These are phyloP conservation scores for Neoniphon sammara DNA, from an alignment of 2,797 vertebrate species.

Conservation along the genomic window DNA sequence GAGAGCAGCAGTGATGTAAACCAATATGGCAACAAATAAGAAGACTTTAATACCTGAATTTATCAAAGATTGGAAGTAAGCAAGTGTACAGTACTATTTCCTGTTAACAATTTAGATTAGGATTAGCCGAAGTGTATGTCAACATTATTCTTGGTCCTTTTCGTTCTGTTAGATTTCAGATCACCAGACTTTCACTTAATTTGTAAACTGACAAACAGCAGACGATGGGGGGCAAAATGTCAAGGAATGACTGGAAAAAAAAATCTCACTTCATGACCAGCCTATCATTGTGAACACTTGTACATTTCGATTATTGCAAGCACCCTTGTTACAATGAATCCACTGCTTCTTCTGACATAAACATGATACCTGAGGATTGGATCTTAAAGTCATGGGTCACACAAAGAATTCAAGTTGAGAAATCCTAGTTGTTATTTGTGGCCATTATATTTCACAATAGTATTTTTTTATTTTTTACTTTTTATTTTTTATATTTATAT, in stretches of 20 bases:
- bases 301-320: conserved; percentile 36
- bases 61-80: conserved; percentile 9
- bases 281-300: conserved; percentile 46
- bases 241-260: conserved; percentile 12
- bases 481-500: conserved; percentile 84
- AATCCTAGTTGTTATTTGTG: conserved; percentile 75
- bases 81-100: conserved; percentile 17
- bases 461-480: conserved; percentile 82
- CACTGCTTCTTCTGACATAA: conserved; percentile 49
- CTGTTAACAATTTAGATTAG: conserved; percentile 11
- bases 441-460: conserved; percentile 81
- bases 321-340: conserved; percentile 19
- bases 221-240: background rate
- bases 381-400: conserved; percentile 51
- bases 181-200: conserved; percentile 13
- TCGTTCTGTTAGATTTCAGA: conserved; percentile 20
- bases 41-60: background rate
- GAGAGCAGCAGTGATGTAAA: conserved; percentile 31
- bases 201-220: conserved; percentile 28
- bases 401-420: conserved; percentile 58
- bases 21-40: conserved; percentile 14
- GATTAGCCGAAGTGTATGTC: background rate
- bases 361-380: conserved; percentile 40
- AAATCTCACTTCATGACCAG: conserved; percentile 49
- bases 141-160: background rate